Base-by-base conservation (phyloP, 2,888 invertebrate genomes). In the Lasius platythorax region DNA sequence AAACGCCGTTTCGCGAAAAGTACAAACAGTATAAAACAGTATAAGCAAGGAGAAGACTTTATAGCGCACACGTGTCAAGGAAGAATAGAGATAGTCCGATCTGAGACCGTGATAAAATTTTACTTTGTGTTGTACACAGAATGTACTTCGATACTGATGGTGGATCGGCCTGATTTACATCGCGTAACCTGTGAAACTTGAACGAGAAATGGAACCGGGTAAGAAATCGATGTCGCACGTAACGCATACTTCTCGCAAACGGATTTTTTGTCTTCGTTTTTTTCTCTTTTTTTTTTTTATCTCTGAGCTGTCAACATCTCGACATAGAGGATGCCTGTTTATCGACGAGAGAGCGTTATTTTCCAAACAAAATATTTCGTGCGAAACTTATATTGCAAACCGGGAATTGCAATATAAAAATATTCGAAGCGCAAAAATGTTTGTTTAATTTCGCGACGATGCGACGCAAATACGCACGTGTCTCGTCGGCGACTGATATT, bases 151-250 rank as follows among this genome's bases (percentile, higher is more conserved):
- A 87, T 89, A 87, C 82, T 68, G 83, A 85, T 83, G 58, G 50
- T 84, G 64, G 79, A 68, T 82, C 76, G 84, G 66, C 81, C 83
- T 83, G 81, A 89, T 89, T 87, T 85, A 74, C 84, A 84, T 89
- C 81, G 81, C 85, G 64, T 81, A 85, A 88, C 87, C 88, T 88
- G 87, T 87, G 74, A 85, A 88, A 70, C 46, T 58, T 33, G 74
- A 75, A 74, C 56, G 50, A n/a, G 70, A 70, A 83, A 79, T 78
- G 73, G 46, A 15, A 46, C 58, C 61, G 61, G 9, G 11, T 23
- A 58, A 72, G 33, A 33, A 72, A 79, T 72, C 46, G 72, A 58
- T 61, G 46, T 81, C 73, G 58, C 58, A 18, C 23, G 33, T 63
- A 79, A 79, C 37, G 73, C 33, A 72, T 61, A 72, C 28, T 12